Conservation (phyloP, 35 echinoderm and acorn worm genomes). For the Stichopus chloronotus region DNA sequence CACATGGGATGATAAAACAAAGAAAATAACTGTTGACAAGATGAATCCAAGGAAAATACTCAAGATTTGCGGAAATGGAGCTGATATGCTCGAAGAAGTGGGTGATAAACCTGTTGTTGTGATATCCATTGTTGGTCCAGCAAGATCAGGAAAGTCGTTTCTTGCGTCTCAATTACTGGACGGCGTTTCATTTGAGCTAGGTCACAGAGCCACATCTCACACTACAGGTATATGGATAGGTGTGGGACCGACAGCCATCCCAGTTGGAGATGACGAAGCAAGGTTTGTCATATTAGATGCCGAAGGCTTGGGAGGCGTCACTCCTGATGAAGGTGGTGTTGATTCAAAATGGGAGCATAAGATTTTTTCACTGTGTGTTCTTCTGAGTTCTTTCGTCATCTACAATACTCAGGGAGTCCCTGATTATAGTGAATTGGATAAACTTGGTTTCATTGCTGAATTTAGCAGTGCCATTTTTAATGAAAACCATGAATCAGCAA, state of each 20-base stretch:
- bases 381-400: conserved; percentile 5
- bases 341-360: conserved; percentile 9
- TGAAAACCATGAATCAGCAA: neutral
- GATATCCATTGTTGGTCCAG: neutral
- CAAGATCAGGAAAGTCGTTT: conserved; percentile 17
- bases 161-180: neutral
- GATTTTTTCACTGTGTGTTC: conserved; percentile 1
- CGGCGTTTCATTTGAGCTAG: neutral
- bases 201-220: neutral
- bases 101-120: neutral
- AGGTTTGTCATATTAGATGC: conserved; percentile 13
- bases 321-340: neutral
- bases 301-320: neutral
- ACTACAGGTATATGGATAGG: conserved; percentile 19
- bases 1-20: too few relatives aligned
- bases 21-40: too few relatives aligned
- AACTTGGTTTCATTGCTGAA: conserved; percentile 20
- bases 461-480: neutral
- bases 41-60: too few relatives aligned
- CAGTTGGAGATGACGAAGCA: neutral
- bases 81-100: neutral
- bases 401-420: neutral
- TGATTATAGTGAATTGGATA: neutral
- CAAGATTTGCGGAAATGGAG: neutral
- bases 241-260: neutral